Base-by-base conservation (phyloP, 2,888 invertebrate genomes). In the Xestia xanthographa region DNA sequence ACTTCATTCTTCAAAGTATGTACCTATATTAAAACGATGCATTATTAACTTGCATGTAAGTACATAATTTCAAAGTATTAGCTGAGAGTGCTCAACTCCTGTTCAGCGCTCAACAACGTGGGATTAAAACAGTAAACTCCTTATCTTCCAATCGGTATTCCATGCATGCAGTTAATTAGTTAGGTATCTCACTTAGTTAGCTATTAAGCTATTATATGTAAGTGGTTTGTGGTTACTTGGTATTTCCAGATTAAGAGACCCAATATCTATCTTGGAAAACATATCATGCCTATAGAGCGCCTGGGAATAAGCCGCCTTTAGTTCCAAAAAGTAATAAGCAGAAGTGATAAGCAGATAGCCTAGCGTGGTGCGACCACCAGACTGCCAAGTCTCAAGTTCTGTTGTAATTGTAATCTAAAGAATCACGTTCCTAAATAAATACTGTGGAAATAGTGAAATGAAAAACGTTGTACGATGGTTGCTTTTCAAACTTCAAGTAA, bases 81-180 rank as follows among this genome's bases (percentile, higher is more conserved):
- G 12, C 29, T 22, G 41, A 34, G 22, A 41, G 38, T 43, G 67
- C 65, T 75, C 12, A 45, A 29, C 34, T 63, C 53, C 38, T n/a
- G 29, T 58, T 48, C 48, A 58, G 12, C 48, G 17, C 17, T 69
- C 38, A 11, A 41, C 22, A 58, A 34, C 3, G 29, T 43, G 11
- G 22, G 22, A 65, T 77, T 71, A 66, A 58, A 71, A 34, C 56
- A 38, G n/a, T 58, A 45, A 56, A 41, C 48, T 48, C 1, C 34
- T 65, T 56, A 50, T 65, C 17, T 26, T 14, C 1, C 2, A 22
- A 58, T 43, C 58, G 48, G 11, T n/a, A 58, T 66, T 66, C 34
- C 41, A 68, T 50, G 43, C 60, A 71, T 50, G 41, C 34, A 66
- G 56, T 71, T 71, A 48, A 77, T 65, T 70, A 77, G 22, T 26